Evolutionary conservation across 2,888 invertebrate genomes (phyloP).

Genomic region (Sipha maydis): DNA sequence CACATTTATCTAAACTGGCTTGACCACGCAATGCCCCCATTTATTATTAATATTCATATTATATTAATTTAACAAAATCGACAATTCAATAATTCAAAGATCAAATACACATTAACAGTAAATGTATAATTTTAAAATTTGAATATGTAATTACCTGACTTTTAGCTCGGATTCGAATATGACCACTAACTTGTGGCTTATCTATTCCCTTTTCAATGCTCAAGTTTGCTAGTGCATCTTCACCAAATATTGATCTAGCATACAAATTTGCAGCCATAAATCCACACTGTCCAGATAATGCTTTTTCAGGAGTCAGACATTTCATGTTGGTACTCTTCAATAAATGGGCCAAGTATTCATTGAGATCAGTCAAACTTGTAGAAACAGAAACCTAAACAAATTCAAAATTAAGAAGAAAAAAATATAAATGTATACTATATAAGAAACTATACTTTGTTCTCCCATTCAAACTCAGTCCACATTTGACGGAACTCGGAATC

Average conservation of each 20-base stretch:
- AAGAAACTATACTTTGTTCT: conserved; percentile 84
- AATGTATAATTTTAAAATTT: too few species aligned
- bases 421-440: not conserved
- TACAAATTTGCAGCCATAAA: conserved; percentile 99
- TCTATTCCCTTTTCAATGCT: conserved; percentile 96
- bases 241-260: conserved; percentile 97
- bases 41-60: too few species aligned
- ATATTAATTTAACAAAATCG: too few species aligned
- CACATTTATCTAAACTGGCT: too few species aligned
- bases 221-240: conserved; percentile 98
- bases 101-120: too few species aligned
- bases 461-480: conserved; percentile 99
- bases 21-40: too few species aligned
- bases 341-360: conserved; percentile 92
- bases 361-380: conserved; percentile 90
- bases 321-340: conserved; percentile 98
- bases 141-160: conserved; percentile 78
- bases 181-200: conserved; percentile 91
- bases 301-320: conserved; percentile 84
- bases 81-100: too few species aligned
- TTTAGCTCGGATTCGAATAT: conserved; percentile 97
- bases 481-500: conserved; percentile 98
- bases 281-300: conserved; percentile 93
- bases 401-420: conserved; percentile 19
- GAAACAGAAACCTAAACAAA: conserved; percentile 80